Evolutionary conservation across 2,797 vertebrate genomes (phyloP).

Genomic region (Podarcis lilfordi): DNA sequence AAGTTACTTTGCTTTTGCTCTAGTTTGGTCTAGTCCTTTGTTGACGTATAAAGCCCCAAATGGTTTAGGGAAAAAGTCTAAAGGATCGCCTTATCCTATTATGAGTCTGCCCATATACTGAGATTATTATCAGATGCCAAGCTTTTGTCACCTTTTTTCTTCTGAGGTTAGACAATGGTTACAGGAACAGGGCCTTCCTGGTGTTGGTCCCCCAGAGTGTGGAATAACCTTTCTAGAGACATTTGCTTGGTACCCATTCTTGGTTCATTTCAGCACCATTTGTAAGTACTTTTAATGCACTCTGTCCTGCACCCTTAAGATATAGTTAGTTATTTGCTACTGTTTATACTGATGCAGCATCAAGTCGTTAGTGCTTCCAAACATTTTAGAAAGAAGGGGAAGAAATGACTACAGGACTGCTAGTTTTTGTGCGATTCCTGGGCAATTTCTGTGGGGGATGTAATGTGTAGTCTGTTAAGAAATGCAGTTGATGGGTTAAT

Average conservation of each 20-base stretch:
- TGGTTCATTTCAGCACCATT: neutral
- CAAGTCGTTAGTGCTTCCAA: neutral
- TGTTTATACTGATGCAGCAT: neutral
- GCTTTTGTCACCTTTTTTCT: neutral
- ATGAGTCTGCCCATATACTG: neutral
- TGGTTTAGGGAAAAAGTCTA: neutral
- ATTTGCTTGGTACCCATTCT: neutral
- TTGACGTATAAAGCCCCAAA: neutral
- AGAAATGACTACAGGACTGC: neutral
- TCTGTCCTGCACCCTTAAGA: neutral
- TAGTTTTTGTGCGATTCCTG: neutral
- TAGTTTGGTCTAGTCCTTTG: neutral
- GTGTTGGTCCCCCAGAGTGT: neutral
- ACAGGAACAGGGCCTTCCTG: no score
- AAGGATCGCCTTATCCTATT: neutral
- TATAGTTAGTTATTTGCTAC: neutral
- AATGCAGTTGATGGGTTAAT: no score
- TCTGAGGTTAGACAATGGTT: neutral
- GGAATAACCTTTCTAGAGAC: neutral
- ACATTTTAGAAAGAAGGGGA: neutral
- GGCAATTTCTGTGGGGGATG: neutral
- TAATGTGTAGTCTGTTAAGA: neutral
- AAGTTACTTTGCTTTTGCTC: neutral
- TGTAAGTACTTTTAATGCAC: neutral
- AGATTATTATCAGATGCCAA: neutral